Conservation (phyloP, 2,888 invertebrate species). For the Synanthedon vespiformis region DNA sequence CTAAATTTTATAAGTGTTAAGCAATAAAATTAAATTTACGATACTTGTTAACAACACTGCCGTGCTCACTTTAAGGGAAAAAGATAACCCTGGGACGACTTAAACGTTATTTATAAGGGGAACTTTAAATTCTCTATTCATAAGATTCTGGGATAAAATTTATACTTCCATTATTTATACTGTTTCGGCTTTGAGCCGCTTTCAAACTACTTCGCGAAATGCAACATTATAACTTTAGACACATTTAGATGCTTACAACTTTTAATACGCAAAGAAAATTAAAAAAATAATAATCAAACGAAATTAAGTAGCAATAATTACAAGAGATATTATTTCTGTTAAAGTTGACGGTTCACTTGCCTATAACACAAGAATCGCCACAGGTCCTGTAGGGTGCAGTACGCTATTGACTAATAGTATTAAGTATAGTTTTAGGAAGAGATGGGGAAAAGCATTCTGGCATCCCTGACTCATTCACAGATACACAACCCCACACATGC, state of each 20-base stretch:
- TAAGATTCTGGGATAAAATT: conserved; percentile 32
- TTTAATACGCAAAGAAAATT: not conserved
- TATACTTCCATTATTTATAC: conserved; percentile 20
- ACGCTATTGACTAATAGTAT: not conserved
- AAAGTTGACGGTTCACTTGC: not conserved
- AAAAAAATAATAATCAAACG: not conserved
- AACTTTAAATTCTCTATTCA: conserved; percentile 36
- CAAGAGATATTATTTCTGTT: not conserved
- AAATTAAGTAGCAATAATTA: too few species aligned
- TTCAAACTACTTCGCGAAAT: not conserved
- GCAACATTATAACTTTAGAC: too few species aligned
- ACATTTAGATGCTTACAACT: not conserved
- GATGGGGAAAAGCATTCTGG: too few species aligned
- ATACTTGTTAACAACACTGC: conserved; percentile 25
- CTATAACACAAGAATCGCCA: not conserved
- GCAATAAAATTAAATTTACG: conserved; percentile 49
- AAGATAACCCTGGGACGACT: conserved; percentile 45
- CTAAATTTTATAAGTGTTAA: conserved; percentile 32
- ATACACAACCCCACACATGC: too few species aligned
- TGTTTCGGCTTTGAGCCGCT: conserved; percentile 2
- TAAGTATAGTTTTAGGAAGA: too few species aligned
- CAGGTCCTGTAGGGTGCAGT: not conserved
- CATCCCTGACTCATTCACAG: too few species aligned
- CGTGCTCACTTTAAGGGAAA: conserved; percentile 24
- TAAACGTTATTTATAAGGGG: conserved; percentile 36